These are phyloP conservation scores for Scomber scombrus DNA, from an alignment of 2,113 vertebrate species.

Conservation along the genomic window DNA sequence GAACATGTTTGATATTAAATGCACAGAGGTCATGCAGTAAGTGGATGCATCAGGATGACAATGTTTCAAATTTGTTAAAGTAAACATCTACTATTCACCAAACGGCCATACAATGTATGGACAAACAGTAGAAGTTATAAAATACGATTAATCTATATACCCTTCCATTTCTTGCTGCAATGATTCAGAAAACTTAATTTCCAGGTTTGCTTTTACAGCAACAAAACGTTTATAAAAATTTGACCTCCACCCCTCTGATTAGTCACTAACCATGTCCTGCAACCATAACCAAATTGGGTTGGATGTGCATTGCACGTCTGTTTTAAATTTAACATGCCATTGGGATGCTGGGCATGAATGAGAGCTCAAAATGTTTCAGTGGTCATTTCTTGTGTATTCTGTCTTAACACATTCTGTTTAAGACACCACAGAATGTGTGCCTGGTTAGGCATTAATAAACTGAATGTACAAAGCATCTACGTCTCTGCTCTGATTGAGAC, in stretches of 20 bases:
- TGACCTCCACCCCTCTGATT: neutral
- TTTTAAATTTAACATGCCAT: neutral
- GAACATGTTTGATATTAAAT: neutral
- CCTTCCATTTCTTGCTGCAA: neutral
- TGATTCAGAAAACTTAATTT: neutral
- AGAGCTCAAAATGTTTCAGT: constrained; percentile 7
- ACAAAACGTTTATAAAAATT: neutral
- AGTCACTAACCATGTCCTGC: neutral
- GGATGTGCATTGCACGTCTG: neutral
- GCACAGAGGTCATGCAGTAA: constrained; percentile 8
- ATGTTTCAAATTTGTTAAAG: too few relatives aligned
- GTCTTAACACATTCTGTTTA: neutral
- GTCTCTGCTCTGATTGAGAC: neutral
- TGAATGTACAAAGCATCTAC: neutral
- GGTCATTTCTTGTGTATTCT: neutral
- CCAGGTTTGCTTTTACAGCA: neutral
- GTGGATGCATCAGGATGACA: neutral
- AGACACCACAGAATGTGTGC: too few relatives aligned
- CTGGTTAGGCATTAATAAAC: neutral
- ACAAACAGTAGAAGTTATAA: neutral
- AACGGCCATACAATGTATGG: neutral
- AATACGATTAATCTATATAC: neutral
- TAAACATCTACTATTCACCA: neutral
- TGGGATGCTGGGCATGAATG: neutral
- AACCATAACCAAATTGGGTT: neutral